These are phyloP conservation scores for Pteropus rufus DNA, from an alignment of 2,797 vertebrate species.

Conservation along the genomic window DNA sequence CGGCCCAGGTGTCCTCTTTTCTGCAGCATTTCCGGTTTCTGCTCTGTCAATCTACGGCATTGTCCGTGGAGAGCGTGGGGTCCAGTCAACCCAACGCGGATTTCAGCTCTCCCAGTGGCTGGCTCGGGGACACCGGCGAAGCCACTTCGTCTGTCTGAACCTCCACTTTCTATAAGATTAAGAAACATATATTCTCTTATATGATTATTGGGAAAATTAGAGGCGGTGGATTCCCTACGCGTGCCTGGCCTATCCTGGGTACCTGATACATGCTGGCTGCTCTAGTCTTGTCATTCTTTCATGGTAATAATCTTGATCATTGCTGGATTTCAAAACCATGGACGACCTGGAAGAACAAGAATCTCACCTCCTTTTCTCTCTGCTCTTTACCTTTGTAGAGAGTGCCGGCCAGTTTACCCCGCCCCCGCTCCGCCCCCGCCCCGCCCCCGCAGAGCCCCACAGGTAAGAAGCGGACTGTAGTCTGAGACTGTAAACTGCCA, in stretches of 20 bases:
- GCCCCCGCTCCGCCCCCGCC: too few relatives aligned
- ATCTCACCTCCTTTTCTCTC: background rate
- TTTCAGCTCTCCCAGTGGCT: background rate
- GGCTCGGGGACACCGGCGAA: background rate
- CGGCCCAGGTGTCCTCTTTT: too few relatives aligned
- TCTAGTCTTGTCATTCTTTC: background rate
- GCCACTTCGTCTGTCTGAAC: background rate
- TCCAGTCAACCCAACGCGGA: rapidly evolving
- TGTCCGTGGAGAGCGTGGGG: rapidly evolving
- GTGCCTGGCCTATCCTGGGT: background rate
- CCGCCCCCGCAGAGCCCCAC: background rate
- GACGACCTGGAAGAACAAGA: background rate
- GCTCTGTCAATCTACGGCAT: rapidly evolving
- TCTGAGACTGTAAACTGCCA: background rate
- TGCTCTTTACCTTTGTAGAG: background rate
- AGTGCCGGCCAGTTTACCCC: background rate
- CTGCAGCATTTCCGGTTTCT: background rate
- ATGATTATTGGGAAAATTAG: background rate
- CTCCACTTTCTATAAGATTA: background rate
- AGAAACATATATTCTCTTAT: background rate
- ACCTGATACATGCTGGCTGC: background rate
- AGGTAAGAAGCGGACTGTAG: background rate
- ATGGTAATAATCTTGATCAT: background rate
- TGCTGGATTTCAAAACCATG: background rate
- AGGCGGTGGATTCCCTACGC: background rate